Conservation (phyloP, 2,888 invertebrate genomes). For the Spatulosminthurus flaviceps region DNA sequence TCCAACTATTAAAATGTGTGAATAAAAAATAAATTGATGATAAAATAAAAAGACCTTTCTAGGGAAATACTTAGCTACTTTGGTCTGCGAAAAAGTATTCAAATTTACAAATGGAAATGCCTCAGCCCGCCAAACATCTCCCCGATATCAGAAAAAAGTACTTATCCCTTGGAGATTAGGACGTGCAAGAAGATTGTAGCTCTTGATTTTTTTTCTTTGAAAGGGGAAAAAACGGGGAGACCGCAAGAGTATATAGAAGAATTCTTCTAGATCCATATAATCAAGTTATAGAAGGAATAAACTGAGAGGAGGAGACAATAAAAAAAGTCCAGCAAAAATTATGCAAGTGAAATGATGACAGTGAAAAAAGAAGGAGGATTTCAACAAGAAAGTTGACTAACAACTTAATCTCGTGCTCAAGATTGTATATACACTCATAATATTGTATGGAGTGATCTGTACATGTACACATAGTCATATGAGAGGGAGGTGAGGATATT, state of each 20-base stretch:
- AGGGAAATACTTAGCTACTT: too few species aligned
- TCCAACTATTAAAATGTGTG: too few species aligned
- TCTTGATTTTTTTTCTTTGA: too few species aligned
- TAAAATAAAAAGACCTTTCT: too few species aligned
- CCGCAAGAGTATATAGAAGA: too few species aligned
- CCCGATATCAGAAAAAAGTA: too few species aligned
- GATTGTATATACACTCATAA: not conserved
- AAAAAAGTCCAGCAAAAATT: slow-evolving; percentile 9
- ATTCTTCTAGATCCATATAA: too few species aligned
- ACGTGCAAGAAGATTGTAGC: not conserved
- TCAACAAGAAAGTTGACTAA: slow-evolving; percentile 11
- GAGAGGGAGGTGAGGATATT: too few species aligned
- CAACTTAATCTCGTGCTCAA: slow-evolving; percentile 25
- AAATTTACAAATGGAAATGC: not conserved
- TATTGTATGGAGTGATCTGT: slow-evolving; percentile 19
- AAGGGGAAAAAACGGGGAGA: too few species aligned
- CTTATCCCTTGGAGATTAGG: not conserved
- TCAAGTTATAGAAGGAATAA: not conserved
- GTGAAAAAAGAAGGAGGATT: not conserved
- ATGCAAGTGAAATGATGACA: slow-evolving; percentile 19
- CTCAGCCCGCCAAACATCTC: not conserved
- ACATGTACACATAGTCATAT: too few species aligned
- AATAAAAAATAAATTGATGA: too few species aligned
- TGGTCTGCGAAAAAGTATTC: not conserved
- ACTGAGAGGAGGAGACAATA: not conserved